Conservation (phyloP, 2,888 invertebrate genomes). For the Anthrax anthrax region DNA sequence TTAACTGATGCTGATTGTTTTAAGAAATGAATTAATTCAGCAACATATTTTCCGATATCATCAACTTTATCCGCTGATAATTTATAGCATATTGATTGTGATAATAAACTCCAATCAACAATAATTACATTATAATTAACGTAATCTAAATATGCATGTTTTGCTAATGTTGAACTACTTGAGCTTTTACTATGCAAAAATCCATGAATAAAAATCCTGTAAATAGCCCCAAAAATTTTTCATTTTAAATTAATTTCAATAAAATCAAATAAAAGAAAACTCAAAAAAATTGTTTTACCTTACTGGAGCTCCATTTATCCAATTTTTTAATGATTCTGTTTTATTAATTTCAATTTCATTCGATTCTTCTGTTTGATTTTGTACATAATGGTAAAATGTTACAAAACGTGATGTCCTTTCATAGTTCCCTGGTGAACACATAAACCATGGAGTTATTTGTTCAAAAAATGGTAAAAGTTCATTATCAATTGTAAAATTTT, state of each 20-base stretch:
- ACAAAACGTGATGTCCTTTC: neutral
- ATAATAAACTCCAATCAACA: slow-evolving; percentile 41
- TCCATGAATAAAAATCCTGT: neutral
- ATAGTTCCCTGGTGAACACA: too few relatives aligned
- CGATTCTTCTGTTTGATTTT: neutral
- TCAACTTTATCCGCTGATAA: neutral
- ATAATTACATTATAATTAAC: slow-evolving; percentile 41
- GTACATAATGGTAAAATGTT: neutral
- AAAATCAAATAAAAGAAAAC: too few relatives aligned
- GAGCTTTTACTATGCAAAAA: neutral
- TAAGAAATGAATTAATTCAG: slow-evolving; percentile 28
- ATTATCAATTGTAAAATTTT: neutral
- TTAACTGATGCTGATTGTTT: slow-evolving; percentile 34
- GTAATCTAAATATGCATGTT: slow-evolving; percentile 36
- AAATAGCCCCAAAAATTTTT: too few relatives aligned
- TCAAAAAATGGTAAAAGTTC: neutral
- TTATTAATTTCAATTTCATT: neutral
- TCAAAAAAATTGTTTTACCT: too few relatives aligned
- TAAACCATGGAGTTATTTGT: too few relatives aligned
- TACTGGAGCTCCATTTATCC: neutral
- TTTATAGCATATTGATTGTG: slow-evolving; percentile 16
- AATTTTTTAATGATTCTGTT: neutral
- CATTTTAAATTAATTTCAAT: too few relatives aligned
- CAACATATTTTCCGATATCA: slow-evolving; percentile 20
- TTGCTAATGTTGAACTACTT: neutral